Base-by-base conservation (phyloP, 2,888 invertebrate species). In the Sesia bembeciformis region DNA sequence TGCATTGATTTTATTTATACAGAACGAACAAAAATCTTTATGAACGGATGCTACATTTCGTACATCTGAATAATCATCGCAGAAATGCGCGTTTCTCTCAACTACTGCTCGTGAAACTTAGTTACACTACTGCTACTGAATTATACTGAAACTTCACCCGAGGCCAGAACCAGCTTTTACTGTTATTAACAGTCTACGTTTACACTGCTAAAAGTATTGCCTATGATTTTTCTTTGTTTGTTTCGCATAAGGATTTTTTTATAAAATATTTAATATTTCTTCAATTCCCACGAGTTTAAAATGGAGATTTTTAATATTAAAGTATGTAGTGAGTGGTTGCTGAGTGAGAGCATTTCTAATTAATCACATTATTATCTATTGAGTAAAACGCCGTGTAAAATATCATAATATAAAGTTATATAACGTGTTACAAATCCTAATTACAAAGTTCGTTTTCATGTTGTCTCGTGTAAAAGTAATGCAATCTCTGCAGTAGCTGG, bases 161-260 rank as follows among this genome's bases (percentile, higher is more conserved):
- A 65, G 66, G 62, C 62, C 56, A 23, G 60, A 55, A 54, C 54
- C 52, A 41, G 65, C 70, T 70, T 70, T 70, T 68, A 70, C 60
- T 57, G 53, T 63, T 70, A 70, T 67, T 66, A 67, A 60, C 61
- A 42, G 59, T 59, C 60, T 56, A 61, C 61, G 62, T 68, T 67
- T 67, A 61, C 62, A 63, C 54, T 57, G 54, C 52, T 51, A 53
- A 55, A 58, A 56, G 61, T 60, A 60, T 56, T 54, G 59, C 56
- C 53, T 51, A 59, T 58, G 60, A 6, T 23, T 53, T 5, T 53
- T 50, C 58, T 58, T 61, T 59, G 58, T 57, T 56, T 59, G 49
- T 57, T 55, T 51, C 57, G 49, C 52, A 54, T 54, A 58, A 60
- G 59, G 52, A 55, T 52, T 54, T 57, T 55, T 52, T 8, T 38